phyloP scores from a whole-genome alignment of 2,797 vertebrate genomes.

The Megaceryle alcyon region DNA sequence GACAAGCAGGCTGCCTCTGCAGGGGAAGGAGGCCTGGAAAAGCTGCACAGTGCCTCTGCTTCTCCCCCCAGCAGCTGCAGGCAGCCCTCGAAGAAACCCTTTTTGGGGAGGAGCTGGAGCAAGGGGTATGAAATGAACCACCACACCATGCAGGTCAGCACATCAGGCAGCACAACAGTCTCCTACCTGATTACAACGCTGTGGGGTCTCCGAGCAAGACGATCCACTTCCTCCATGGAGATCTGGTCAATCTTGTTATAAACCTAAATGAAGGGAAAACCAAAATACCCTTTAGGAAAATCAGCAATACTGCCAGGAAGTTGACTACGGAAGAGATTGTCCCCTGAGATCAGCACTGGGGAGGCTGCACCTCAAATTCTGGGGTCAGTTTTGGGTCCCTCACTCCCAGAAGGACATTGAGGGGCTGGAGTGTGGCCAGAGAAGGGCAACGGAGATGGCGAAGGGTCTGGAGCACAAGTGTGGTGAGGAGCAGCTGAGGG shows the following conservation, averaged over 20 bases:
- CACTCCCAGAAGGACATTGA: background rate
- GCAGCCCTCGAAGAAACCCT: background rate
- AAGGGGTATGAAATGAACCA: background rate
- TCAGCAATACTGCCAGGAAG: background rate
- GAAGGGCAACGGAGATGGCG: background rate
- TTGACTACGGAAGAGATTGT: background rate
- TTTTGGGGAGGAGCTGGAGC: background rate
- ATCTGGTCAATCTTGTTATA: conserved; percentile 99
- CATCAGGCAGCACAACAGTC: rapidly evolving
- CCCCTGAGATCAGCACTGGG: background rate
- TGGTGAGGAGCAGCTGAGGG: background rate
- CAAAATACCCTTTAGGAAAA: background rate
- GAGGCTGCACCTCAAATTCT: background rate
- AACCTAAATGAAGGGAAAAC: conserved; percentile 81
- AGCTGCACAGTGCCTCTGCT: background rate
- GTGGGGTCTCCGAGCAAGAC: conserved; percentile 88
- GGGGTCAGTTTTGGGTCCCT: background rate
- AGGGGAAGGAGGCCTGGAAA: background rate
- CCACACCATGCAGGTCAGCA: background rate
- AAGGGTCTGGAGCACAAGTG: background rate
- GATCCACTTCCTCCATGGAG: conserved; percentile 97
- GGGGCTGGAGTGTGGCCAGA: background rate
- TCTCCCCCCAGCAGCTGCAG: background rate
- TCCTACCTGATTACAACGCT: conserved; percentile 95
- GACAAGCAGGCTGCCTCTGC: background rate